Base-by-base conservation (phyloP, 2,888 invertebrate genomes). In the Ryuthela nishihirai region DNA sequence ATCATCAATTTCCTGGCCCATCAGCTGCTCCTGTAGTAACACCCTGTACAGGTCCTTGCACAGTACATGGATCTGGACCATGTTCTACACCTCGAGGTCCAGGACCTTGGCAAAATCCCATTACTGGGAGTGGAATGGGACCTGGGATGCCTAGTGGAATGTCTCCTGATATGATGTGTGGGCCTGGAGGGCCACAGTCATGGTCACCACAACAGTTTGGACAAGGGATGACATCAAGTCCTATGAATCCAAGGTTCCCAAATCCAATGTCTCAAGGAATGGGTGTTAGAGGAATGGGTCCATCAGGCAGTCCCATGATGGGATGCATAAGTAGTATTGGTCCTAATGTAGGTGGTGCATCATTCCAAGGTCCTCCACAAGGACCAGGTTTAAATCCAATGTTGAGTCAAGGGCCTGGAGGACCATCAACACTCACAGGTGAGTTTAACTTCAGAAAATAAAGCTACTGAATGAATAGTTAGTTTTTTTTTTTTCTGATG, bases 21-120 rank as follows among this genome's bases (percentile, higher is more conserved):
- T 53, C 59, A n/a, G 52, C 40, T 44, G 50, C 41, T 7, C 35
- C 52, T 23, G 48, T 48, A 26, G 36, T 41, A 35, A 49, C 39
- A 38, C 43, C 59, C 15, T 64, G 64, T 43, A 24, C 46, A 34
- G 62, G 55, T 21, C 44, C 59, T 25, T 62, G 64, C 18, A 64
- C 48, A 39, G 53, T 60, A 50, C 64, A 61, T 41, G 47, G 54
- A 15, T 40, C 54, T 36, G 52, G 50, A n/a, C 45, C 59, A 41
- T 64, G 60, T 42, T 54, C 56, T 40, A 32, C 35, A 18, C 54
- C 60, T 24, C 52, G 54, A 44, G 47, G 47, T 6, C 40, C 54
- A 5, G 32, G 53, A 5, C 21, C 47, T 9, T 56, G 60, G 46
- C 45, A 56, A 12, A 38, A 34, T 39, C 44, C 35, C 38, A 50